Conservation (phyloP, 2,888 invertebrate species). For the Watsonalla cultraria region DNA sequence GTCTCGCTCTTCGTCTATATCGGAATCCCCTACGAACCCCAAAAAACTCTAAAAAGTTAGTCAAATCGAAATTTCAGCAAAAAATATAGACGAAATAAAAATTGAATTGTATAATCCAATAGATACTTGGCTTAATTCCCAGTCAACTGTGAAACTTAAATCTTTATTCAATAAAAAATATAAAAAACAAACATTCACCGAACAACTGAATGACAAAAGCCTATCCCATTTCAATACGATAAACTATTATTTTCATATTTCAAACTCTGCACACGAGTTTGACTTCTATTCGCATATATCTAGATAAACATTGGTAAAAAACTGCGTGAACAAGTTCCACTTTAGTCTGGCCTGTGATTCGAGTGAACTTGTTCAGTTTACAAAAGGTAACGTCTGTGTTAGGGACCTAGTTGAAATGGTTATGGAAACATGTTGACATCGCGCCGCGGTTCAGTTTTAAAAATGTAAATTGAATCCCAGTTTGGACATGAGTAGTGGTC, state of each 20-base stretch:
- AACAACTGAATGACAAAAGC: not conserved
- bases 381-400: not conserved
- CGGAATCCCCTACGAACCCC: too few species aligned
- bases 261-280: conserved; percentile 6
- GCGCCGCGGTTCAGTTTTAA: conserved; percentile 26
- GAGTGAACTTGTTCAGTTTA: conserved; percentile 12
- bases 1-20: too few species aligned
- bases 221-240: conserved; percentile 11
- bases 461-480: conserved; percentile 41
- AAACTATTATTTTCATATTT: conserved; percentile 13
- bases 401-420: not conserved
- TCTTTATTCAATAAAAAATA: too few species aligned
- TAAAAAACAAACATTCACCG: not conserved
- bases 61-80: too few species aligned
- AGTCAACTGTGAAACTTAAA: too few species aligned
- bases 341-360: conserved; percentile 15
- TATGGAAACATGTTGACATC: conserved; percentile 12
- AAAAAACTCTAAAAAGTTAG: too few species aligned
- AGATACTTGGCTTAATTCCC: too few species aligned
- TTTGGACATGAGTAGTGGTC: conserved; percentile 9
- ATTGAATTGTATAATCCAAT: too few species aligned
- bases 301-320: conserved; percentile 30
- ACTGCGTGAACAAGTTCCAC: conserved; percentile 18
- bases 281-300: conserved; percentile 22
- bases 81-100: too few species aligned